Base-by-base conservation (phyloP, 2,888 invertebrate genomes). In the Arenicola marina region DNA sequence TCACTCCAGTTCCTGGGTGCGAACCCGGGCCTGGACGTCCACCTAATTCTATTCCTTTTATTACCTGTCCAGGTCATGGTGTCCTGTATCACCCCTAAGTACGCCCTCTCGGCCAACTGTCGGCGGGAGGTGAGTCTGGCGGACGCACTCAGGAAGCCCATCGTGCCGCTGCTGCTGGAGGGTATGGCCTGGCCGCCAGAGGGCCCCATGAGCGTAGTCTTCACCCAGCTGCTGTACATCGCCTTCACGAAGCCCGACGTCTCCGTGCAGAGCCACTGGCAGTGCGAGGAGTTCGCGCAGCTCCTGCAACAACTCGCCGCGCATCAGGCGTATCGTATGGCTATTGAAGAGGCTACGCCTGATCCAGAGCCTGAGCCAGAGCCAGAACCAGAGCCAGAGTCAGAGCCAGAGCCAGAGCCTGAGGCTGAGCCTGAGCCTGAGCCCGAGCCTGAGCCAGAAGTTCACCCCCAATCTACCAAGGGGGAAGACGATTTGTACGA, bases 21-120 rank as follows among this genome's bases (percentile, higher is more conserved):
- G 15, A 11, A 11, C 43, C 11, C 43, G 11, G 11, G 43, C 62
- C 68, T 4, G 78, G 79, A 2, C 58, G 78, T 32, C 61, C 78
- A 38, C 11, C 43, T 38, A 38, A 38, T n/a, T n/a, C 43, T 38
- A 38, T 15, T 38, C 26, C 73, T 75, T 15, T 76, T 76, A 61
- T 73, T 71, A 58, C 21, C 24, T 48, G 7, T 48, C 15, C 31
- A 46, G 29, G 75, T 78, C 29, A 72, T 81, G 3, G 44, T 81
- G 24, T 71, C 76, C 11, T 80, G 79, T 65, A 71, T 81, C 21
- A 82, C 81, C 28, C 70, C 73, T 3, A 82, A 80, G 66, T 82
- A 81, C 64, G 64, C 78, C 11, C 28, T 76, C 28, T 80, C 81
- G 4, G 76, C 79, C 24, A 81, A 81, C 69, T 81, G 81, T 65